These are phyloP conservation scores for Epistrophella euchroma DNA, from an alignment of 2,888 invertebrate species.

Conservation along the genomic window DNA sequence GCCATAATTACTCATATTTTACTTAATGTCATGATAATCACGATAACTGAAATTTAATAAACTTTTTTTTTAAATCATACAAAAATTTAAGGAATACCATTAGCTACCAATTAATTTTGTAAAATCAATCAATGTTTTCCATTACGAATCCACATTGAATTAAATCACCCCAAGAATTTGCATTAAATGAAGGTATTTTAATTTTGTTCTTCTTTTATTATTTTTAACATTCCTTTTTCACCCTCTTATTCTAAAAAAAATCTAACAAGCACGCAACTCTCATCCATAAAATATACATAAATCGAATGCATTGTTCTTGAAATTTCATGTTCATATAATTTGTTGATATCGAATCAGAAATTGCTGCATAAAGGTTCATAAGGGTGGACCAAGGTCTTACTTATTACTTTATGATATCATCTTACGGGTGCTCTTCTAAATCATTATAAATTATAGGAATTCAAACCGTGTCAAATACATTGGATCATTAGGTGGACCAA, in stretches of 20 bases:
- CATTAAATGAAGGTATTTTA: too few relatives aligned
- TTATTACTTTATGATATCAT: too few relatives aligned
- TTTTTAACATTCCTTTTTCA: not conserved
- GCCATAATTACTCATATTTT: too few relatives aligned
- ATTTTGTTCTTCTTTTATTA: too few relatives aligned
- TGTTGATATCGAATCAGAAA: constrained; percentile 32
- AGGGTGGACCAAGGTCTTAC: constrained; percentile 48
- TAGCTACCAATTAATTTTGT: too few relatives aligned
- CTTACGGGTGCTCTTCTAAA: constrained; percentile 21
- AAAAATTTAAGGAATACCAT: too few relatives aligned
- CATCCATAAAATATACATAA: constrained; percentile 55
- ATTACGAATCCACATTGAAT: too few relatives aligned
- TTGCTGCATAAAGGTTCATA: constrained; percentile 50
- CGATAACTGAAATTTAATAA: too few relatives aligned
- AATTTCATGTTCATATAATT: not conserved
- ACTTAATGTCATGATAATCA: too few relatives aligned
- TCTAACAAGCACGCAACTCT: constrained; percentile 1
- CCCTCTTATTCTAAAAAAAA: not conserved
- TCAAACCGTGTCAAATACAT: constrained; percentile 46
- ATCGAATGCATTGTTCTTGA: constrained; percentile 32
- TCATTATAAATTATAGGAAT: constrained; percentile 54
- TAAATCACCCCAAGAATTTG: too few relatives aligned
- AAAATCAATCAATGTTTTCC: too few relatives aligned
- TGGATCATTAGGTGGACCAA: constrained; percentile 10
- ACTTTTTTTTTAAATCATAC: too few relatives aligned